phyloP scores from a whole-genome alignment of 2,797 vertebrate species.

The Delichon dasypus region DNA sequence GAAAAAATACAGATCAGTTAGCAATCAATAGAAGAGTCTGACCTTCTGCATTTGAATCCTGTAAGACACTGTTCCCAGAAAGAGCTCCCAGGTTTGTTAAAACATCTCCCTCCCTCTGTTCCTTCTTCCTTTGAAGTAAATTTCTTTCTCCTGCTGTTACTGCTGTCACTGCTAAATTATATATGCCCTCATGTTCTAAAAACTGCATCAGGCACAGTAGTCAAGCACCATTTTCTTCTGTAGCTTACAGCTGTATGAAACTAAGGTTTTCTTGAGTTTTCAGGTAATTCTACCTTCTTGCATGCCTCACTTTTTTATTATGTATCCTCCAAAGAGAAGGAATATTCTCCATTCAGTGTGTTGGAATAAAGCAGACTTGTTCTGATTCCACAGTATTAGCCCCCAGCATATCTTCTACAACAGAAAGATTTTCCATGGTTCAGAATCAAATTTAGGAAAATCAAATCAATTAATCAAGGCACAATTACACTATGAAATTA shows the following conservation, averaged over 20 bases:
- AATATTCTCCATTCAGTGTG: background rate
- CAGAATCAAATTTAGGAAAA: background rate
- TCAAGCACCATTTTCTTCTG: background rate
- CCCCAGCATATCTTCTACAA: background rate
- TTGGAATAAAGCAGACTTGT: background rate
- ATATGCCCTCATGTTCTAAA: slow-evolving; percentile 31
- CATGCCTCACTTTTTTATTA: background rate
- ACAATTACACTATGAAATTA: background rate
- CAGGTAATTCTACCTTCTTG: background rate
- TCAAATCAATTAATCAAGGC: background rate
- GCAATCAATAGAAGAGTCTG: slow-evolving; percentile 15
- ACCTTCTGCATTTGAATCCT: slow-evolving; percentile 3
- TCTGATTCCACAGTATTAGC: background rate
- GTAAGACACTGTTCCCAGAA: background rate
- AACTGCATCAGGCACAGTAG: background rate
- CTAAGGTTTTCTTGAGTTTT: background rate
- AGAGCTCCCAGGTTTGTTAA: slow-evolving; percentile 31
- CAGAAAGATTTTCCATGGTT: background rate
- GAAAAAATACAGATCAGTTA: slow-evolving; percentile 23
- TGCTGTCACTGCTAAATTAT: slow-evolving; percentile 54
- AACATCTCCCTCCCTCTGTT: slow-evolving; percentile 10
- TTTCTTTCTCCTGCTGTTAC: background rate
- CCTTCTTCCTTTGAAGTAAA: slow-evolving; percentile 50
- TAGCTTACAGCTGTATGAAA: background rate
- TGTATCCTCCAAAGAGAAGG: background rate